These are phyloP conservation scores for Punctoribates punctum DNA, from an alignment of 2,888 invertebrate species.

Conservation along the genomic window DNA sequence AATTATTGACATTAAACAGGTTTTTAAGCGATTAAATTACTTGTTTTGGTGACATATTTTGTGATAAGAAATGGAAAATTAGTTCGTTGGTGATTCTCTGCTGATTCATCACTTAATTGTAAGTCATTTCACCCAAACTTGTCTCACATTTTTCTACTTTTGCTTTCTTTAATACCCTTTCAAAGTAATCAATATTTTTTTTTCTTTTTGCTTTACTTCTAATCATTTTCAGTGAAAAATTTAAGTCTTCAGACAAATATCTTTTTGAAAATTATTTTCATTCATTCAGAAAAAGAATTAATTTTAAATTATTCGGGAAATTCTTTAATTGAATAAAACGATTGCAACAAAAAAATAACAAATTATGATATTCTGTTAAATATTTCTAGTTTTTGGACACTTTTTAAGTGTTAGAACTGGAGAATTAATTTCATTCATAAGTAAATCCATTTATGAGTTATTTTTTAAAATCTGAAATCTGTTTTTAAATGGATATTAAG, in stretches of 20 bases:
- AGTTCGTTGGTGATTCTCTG: conserved; percentile 8
- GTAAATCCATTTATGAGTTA: neutral
- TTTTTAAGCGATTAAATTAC: conserved; percentile 22
- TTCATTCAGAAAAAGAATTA: too few relatives aligned
- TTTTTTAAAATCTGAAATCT: conserved; percentile 7
- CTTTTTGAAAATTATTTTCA: too few relatives aligned
- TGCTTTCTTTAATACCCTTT: neutral
- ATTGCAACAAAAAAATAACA: neutral
- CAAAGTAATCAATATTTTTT: neutral
- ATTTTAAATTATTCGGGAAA: neutral
- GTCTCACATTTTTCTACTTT: neutral
- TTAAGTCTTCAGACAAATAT: too few relatives aligned
- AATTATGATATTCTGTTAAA: neutral
- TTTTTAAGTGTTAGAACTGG: neutral
- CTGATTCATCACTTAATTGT: conserved; percentile 16
- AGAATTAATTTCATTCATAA: neutral
- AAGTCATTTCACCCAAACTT: neutral
- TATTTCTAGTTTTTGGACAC: neutral
- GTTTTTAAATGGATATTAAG: conserved; percentile 9
- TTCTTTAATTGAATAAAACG: neutral
- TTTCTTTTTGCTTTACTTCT: neutral
- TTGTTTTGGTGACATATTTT: conserved; percentile 35
- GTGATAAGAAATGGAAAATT: conserved; percentile 15
- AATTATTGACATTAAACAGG: conserved; percentile 20
- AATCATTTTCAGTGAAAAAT: neutral